Evolutionary conservation across 2,888 invertebrate species (phyloP).

Genomic region (Agrilus mali): DNA sequence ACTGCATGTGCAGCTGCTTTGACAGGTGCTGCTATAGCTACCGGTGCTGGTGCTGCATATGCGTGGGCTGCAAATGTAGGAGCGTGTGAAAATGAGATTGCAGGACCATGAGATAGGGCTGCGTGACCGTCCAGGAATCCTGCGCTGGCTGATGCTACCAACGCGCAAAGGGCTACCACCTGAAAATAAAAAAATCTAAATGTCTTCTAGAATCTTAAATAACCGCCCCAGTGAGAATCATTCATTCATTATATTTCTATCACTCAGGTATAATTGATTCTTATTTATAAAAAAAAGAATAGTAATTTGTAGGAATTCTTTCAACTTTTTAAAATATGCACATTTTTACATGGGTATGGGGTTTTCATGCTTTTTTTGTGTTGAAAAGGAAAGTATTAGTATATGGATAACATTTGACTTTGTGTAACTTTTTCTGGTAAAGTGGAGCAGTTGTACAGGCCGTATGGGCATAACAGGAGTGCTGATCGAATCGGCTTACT

Average conservation of each 20-base stretch:
- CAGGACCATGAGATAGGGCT: constrained; percentile 5
- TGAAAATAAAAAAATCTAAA: constrained; percentile 13
- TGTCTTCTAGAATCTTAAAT: too few species aligned
- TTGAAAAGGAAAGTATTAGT: not conserved
- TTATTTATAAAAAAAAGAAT: too few species aligned
- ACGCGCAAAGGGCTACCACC: constrained; percentile 28
- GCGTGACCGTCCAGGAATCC: constrained; percentile 31
- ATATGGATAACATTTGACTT: not conserved
- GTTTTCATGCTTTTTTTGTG: not conserved
- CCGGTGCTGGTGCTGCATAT: constrained; percentile 16
- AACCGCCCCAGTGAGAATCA: too few species aligned
- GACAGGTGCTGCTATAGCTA: constrained; percentile 18
- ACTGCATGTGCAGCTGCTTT: constrained; percentile 24
- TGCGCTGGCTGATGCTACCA: constrained; percentile 34
- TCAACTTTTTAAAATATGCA: too few species aligned
- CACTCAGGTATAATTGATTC: too few species aligned
- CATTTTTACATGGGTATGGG: not conserved
- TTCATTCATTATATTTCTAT: too few species aligned
- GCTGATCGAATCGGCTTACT: too few species aligned
- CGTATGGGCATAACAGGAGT: too few species aligned
- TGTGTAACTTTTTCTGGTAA: not conserved
- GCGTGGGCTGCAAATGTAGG: constrained; percentile 13
- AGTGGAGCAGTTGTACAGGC: not conserved
- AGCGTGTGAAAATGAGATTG: not conserved
- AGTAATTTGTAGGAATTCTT: too few species aligned